Evolutionary conservation across 2,113 vertebrate species (phyloP).

Genomic region (Notechis scutatus): DNA sequence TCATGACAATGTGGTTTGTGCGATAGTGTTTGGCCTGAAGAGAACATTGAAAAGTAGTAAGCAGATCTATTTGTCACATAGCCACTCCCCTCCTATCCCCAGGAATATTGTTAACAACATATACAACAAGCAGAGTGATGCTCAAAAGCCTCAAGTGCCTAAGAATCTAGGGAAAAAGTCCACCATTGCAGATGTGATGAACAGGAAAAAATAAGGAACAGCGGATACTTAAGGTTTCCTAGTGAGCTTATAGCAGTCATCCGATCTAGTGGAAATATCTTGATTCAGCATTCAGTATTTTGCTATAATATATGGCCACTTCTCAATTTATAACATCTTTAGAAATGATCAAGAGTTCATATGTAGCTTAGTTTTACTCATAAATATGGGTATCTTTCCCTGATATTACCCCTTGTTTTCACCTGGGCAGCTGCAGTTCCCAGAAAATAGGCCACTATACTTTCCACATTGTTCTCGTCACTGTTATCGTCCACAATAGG

Average conservation of each 20-base stretch:
- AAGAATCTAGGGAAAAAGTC: neutral
- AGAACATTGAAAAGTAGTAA: neutral
- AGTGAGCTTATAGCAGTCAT: neutral
- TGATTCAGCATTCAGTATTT: neutral
- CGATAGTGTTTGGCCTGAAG: conserved; percentile 74
- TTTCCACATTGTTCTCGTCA: conserved; percentile 82
- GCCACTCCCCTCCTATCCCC: too few relatives aligned
- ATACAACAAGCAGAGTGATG: neutral
- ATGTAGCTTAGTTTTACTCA: neutral
- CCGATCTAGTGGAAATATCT: neutral
- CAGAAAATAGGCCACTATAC: conserved; percentile 74
- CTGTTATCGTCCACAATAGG: conserved; percentile 83
- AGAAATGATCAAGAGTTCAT: neutral
- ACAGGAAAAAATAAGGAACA: neutral
- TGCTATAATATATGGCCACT: neutral
- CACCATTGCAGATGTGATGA: neutral
- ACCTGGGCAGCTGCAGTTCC: conserved; percentile 71
- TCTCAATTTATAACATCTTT: neutral
- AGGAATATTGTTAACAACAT: neutral
- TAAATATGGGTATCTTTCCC: neutral
- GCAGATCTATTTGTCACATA: neutral
- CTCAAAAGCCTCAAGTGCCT: neutral
- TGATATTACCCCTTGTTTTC: neutral
- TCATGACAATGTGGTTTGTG: conserved; percentile 89
- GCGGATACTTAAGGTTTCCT: neutral